A percentile compares a stretch with the other conserved stretches of the same genome.
These are phyloP conservation scores for Chydorus sphaericus DNA, from an alignment of 2,888 invertebrate species.

Conservation along the genomic window DNA sequence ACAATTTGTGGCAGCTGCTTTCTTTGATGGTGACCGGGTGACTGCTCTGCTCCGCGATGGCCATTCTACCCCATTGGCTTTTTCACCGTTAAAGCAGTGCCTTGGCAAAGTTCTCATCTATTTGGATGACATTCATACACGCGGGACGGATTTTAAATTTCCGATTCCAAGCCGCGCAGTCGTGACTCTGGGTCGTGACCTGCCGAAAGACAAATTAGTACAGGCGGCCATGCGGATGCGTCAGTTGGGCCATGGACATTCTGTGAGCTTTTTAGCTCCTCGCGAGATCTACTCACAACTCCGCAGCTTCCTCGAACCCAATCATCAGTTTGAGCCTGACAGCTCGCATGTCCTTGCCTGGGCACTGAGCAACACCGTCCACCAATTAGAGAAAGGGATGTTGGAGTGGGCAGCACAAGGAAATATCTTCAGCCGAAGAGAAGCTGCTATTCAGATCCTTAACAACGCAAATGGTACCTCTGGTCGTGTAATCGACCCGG, in stretches of 20 bases:
- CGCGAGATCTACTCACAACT: conserved; percentile 17
- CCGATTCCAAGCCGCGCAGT: conserved; percentile 13
- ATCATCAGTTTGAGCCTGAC: not conserved
- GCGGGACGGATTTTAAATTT: conserved; percentile 19
- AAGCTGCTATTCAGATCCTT: conserved; percentile 15
- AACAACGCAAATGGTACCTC: not conserved
- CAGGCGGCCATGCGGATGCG: conserved; percentile 19
- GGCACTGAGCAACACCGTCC: conserved; percentile 16
- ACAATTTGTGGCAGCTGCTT: conserved; percentile 14
- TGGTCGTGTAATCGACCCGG: conserved; percentile 10
- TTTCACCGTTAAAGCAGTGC: conserved; percentile 16
- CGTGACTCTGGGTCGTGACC: conserved; percentile 17
- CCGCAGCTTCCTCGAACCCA: not conserved
- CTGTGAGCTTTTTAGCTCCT: conserved; percentile 16
- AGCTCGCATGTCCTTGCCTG: conserved; percentile 17
- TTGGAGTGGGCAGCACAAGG: conserved; percentile 18
- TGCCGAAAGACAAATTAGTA: conserved; percentile 18
- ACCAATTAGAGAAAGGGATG: conserved; percentile 17
- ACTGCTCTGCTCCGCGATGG: conserved; percentile 11
- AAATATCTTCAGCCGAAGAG: conserved; percentile 16
- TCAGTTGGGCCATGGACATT: conserved; percentile 17
- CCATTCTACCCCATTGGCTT: conserved; percentile 14
- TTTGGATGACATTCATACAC: conserved; percentile 19
- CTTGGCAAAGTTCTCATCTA: conserved; percentile 17
- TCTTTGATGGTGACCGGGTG: conserved; percentile 16